Percentiles rank a stretch among this genome's conserved stretches.
Conservation (phyloP, 37 sponge, comb jelly and placozoan species). For the Mnemiopsis leidyi region DNA sequence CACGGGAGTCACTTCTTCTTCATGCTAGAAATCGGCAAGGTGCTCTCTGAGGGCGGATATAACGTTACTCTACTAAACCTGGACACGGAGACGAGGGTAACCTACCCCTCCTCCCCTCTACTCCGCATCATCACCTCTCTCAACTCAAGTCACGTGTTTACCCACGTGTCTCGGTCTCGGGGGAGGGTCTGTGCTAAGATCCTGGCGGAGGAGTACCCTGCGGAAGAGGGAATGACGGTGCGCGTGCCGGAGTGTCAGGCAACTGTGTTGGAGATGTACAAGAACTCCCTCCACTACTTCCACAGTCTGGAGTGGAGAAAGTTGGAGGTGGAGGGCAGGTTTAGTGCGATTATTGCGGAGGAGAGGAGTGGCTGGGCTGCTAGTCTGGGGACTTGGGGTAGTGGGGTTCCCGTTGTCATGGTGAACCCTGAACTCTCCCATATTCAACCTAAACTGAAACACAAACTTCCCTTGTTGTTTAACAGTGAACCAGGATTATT, state of each 20-base stretch:
- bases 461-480: background rate
- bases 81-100: background rate
- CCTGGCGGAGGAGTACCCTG: background rate
- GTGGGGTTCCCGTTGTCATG: background rate
- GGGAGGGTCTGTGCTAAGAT: background rate
- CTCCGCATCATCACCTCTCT: background rate
- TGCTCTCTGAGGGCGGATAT: background rate
- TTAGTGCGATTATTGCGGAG: background rate
- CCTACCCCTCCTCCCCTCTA: background rate
- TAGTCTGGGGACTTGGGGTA: background rate
- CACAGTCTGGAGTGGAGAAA: background rate
- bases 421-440: constrained; percentile 4
- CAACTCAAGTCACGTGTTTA: background rate
- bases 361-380: background rate
- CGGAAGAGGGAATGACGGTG: background rate
- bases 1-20: background rate
- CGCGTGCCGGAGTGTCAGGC: background rate
- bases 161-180: background rate
- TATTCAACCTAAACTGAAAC: background rate
- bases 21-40: constrained; percentile 2
- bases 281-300: background rate
- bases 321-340: background rate
- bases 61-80: background rate
- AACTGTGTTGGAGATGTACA: background rate
- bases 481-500: background rate